Conservation (phyloP, 2,888 invertebrate species). For the Ornithoptera priamus region DNA sequence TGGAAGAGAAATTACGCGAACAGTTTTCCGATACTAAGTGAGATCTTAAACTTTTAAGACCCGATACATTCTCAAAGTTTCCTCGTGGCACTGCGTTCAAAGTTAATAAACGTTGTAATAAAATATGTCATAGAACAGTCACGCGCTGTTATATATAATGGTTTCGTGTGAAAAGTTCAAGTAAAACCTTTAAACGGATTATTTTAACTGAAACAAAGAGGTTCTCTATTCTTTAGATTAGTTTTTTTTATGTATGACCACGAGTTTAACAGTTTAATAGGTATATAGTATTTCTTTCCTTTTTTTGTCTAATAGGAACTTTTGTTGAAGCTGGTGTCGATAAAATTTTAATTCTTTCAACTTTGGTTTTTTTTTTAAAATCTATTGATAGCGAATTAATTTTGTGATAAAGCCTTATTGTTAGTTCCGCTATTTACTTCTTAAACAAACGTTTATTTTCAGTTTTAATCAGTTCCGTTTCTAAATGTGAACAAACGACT, state of each 20-base stretch:
- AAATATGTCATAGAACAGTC: constrained; percentile 22
- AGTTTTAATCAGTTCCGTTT: constrained; percentile 16
- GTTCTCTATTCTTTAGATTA: no score
- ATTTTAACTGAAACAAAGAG: no score
- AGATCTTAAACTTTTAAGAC: constrained; percentile 32
- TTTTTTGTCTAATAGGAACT: no score
- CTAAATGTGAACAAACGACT: constrained; percentile 1
- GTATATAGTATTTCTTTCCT: no score
- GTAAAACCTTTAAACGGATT: not conserved
- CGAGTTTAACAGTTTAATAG: no score
- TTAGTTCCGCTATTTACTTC: no score
- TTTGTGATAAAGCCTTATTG: no score
- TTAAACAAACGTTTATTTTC: not conserved
- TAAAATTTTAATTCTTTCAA: no score
- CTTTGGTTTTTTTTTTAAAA: no score
- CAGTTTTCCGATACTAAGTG: constrained; percentile 31
- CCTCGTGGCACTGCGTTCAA: constrained; percentile 24
- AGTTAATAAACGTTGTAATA: constrained; percentile 26
- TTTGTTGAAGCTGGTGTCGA: no score
- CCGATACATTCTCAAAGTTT: constrained; percentile 30
- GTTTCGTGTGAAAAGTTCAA: not conserved
- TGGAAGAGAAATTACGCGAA: constrained; percentile 30
- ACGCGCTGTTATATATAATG: not conserved
- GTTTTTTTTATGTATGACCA: no score
- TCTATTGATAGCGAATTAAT: no score